Percentiles rank a stretch among this genome's conserved stretches.
Conservation (phyloP, 2,113 vertebrate genomes). For the Channa maculata region DNA sequence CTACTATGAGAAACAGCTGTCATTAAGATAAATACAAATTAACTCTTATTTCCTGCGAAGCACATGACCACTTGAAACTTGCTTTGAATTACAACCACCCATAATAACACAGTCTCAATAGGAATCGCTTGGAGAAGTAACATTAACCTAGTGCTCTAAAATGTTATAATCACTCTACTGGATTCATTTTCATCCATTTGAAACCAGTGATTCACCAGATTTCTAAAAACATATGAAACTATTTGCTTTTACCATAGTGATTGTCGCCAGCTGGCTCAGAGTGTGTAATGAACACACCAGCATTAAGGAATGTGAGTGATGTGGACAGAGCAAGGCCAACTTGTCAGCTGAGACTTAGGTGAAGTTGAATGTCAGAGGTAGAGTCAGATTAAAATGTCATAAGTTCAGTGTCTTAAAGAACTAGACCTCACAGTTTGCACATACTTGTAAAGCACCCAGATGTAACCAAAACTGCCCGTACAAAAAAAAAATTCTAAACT, state of each 20-base stretch:
- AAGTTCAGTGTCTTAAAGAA: slow-evolving; percentile 59
- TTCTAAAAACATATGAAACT: not conserved
- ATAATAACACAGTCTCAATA: not conserved
- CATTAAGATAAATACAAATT: no score
- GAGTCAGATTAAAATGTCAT: slow-evolving; percentile 31
- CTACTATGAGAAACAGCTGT: no score
- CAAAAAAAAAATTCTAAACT: not conserved
- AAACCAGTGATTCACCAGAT: not conserved
- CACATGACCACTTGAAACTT: not conserved
- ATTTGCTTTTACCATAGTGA: not conserved
- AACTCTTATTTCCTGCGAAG: no score
- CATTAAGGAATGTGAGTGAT: slow-evolving; percentile 33
- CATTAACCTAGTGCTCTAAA: no score
- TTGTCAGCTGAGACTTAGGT: slow-evolving; percentile 50
- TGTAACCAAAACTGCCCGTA: not conserved
- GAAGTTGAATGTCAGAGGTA: slow-evolving; percentile 17
- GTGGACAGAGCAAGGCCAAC: slow-evolving; percentile 9
- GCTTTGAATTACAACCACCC: slow-evolving; percentile 1
- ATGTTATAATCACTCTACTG: slow-evolving; percentile 54
- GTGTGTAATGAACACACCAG: slow-evolving; percentile 4
- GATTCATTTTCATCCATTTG: slow-evolving; percentile 57
- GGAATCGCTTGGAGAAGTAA: no score
- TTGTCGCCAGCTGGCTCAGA: slow-evolving; percentile 11
- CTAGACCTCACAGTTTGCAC: not conserved
- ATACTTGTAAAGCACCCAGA: not conserved